Evolutionary conservation across 2,113 vertebrate species (phyloP).

Genomic region (Tupaia chinensis): DNA sequence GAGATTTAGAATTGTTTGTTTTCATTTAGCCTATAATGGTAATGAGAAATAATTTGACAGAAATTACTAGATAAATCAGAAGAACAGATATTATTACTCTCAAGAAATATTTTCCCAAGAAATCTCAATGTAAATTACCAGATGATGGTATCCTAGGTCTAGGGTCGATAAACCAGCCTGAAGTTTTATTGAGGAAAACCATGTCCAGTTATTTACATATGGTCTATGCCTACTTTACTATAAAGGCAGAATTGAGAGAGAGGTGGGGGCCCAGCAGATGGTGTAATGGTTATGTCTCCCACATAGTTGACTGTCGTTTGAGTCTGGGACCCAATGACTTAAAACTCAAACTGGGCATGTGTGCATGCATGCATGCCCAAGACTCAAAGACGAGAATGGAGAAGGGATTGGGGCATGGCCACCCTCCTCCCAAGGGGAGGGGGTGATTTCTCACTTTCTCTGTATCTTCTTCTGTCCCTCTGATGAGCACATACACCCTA

Average conservation of each 20-base stretch:
- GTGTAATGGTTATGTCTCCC: too few species aligned
- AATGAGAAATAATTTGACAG: conserved; percentile 15
- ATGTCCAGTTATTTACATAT: neutral
- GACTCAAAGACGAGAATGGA: too few species aligned
- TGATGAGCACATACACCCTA: too few species aligned
- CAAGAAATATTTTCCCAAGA: neutral
- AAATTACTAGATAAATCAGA: conserved; percentile 5
- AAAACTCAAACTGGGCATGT: too few species aligned
- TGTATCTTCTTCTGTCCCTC: too few species aligned
- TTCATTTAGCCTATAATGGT: neutral
- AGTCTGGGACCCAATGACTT: too few species aligned
- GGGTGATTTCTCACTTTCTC: too few species aligned
- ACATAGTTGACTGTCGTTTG: too few species aligned
- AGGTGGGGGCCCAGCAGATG: too few species aligned
- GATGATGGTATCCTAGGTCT: neutral
- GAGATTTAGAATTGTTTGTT: neutral
- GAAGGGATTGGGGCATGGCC: too few species aligned
- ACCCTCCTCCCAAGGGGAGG: too few species aligned
- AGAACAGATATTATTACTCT: neutral
- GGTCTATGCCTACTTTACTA: neutral
- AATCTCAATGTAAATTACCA: neutral
- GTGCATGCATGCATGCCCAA: too few species aligned
- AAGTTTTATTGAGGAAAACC: conserved; percentile 8
- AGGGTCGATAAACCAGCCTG: neutral
- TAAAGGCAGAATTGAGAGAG: neutral